Conservation (phyloP, 2,113 vertebrate genomes). For the Pogona vitticeps region DNA sequence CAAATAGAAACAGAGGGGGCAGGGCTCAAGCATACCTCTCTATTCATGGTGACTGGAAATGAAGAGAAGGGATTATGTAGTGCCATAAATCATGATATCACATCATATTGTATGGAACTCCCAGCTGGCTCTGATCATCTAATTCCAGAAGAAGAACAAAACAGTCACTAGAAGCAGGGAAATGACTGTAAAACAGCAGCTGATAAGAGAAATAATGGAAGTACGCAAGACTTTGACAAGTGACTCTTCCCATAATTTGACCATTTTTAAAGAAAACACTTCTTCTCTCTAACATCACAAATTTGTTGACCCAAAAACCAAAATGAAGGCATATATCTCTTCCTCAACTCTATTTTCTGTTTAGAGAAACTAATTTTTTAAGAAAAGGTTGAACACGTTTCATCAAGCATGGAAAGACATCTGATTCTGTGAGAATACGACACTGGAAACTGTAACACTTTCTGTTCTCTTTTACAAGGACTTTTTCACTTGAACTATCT, state of each 20-base stretch:
- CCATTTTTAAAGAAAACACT: not conserved
- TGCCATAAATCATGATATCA: too few species aligned
- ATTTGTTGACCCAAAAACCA: not conserved
- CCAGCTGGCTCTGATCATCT: not conserved
- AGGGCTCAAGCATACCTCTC: too few species aligned
- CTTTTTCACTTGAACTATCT: not conserved
- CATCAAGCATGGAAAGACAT: not conserved
- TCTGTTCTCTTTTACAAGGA: not conserved
- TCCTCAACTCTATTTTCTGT: not conserved
- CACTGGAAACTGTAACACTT: not conserved
- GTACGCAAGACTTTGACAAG: not conserved
- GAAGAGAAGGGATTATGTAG: too few species aligned
- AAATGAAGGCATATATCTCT: not conserved
- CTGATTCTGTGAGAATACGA: not conserved
- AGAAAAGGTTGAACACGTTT: not conserved
- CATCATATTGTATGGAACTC: too few species aligned
- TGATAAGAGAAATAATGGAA: not conserved
- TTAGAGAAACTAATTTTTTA: not conserved
- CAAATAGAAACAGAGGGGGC: too few species aligned
- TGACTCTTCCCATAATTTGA: not conserved
- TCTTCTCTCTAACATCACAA: not conserved
- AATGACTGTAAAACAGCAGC: not conserved
- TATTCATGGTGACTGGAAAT: too few species aligned
- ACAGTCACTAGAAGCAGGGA: not conserved
- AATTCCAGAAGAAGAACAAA: not conserved